Base-by-base conservation (phyloP, 2,888 invertebrate genomes). In the Harpagoxenus sublaevis region DNA sequence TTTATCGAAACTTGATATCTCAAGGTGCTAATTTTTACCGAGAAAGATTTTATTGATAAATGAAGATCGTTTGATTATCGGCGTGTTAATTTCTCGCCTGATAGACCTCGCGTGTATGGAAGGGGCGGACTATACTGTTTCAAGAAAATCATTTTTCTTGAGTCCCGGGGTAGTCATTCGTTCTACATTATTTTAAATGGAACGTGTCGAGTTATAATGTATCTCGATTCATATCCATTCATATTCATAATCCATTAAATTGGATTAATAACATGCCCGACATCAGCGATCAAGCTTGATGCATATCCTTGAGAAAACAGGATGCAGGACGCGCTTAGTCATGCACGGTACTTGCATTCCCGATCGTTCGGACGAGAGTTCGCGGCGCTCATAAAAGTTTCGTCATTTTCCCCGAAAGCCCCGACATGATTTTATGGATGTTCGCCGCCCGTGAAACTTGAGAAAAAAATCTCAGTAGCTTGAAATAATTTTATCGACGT, bases 401-500 rank as follows among this genome's bases (percentile, higher is more conserved):
- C 18, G 57, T 71, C 60, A 28, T 48, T 45, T 66, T 28, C 53
- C 10, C 18, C 57, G 23, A 70, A 78, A 78, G 31, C 12, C 18
- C 18, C 39, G 28, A 48, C 57, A 8, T n/a, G n/a, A 48, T 48
- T 71, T 79, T 73, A 73, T 39, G 12, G 42, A 57, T 71, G 48
- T 71, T 18, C 18, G n/a, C 3, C 12, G 57, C 42, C 45, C 45
- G 71, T 35, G 71, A 68, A 68, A 79, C 55, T 35, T 23, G 45
- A 45, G 45, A 9, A 60, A 65, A 77, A 73, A 31, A 35, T 48
- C 57, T 39, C 57, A 48, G 45, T 12, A 12, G 57, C 31, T 48
- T 23, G 73, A 79, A 55, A 57, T 79, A 71, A 79, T 79, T 60
- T 60, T 39, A 73, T 65, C 70, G 78, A 71, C 57, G 55, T 71